phyloP scores from a whole-genome alignment of 2,113 vertebrate genomes.

The Nesoenas mayeri region DNA sequence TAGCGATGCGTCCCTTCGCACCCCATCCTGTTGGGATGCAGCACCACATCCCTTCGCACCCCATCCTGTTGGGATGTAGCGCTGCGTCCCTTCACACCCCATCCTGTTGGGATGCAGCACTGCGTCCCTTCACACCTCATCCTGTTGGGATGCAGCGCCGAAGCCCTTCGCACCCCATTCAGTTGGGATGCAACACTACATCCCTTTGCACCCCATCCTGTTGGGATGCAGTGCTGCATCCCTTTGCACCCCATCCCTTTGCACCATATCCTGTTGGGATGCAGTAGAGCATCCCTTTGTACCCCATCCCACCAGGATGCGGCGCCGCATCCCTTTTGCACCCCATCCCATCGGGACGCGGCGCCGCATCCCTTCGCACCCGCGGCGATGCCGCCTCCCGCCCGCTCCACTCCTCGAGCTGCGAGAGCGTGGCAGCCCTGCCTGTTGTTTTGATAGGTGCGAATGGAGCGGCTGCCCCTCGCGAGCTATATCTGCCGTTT shows the following conservation, averaged over 20 bases:
- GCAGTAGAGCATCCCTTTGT: background rate
- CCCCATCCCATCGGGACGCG: background rate
- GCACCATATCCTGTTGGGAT: no score
- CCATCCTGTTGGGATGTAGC: no score
- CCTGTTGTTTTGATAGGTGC: conserved; percentile 52
- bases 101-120: rapidly evolving
- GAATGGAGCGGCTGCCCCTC: conserved; percentile 45
- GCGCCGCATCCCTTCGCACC: background rate
- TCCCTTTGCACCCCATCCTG: no score
- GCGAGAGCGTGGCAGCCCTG: conserved; percentile 38
- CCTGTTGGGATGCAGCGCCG: background rate
- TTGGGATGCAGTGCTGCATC: no score
- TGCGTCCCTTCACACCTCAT: background rate
- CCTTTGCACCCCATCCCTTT: no score
- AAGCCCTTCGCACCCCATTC: background rate
- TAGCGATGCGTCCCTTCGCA: no score
- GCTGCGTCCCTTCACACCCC: background rate
- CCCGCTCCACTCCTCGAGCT: background rate
- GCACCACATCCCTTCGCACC: no score
- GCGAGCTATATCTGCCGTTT: conserved; percentile 20
- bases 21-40: no score
- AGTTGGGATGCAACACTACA: no score
- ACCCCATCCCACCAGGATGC: rapidly evolving
- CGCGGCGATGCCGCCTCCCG: background rate
- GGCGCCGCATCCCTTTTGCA: no score